Percentiles rank a stretch among this genome's conserved stretches.
These are phyloP conservation scores for Nomada goodeniana DNA, from an alignment of 2,888 invertebrate species.

Conservation along the genomic window DNA sequence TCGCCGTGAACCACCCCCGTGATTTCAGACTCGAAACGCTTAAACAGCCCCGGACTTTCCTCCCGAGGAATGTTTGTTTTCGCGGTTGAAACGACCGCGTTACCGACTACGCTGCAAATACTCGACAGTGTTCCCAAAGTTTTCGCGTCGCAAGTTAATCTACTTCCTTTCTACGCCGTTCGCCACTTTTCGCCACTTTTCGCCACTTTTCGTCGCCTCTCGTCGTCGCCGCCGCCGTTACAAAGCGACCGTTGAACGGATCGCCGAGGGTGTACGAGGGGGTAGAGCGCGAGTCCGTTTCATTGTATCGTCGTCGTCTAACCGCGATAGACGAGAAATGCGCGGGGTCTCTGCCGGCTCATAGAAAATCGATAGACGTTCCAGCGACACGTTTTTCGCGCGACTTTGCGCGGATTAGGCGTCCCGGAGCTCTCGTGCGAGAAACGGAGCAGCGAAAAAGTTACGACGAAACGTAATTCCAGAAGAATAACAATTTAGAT, in stretches of 20 bases:
- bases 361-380: neutral
- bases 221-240: too few species aligned
- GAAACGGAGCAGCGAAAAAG: neutral
- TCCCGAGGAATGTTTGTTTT: neutral
- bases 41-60: slow-evolving; percentile 10
- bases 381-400: neutral
- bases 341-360: neutral
- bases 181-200: neutral
- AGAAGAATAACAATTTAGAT: slow-evolving; percentile 20
- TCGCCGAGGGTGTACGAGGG: neutral
- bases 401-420: neutral
- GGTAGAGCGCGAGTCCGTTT: neutral
- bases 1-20: slow-evolving; percentile 31
- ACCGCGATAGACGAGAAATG: too few species aligned
- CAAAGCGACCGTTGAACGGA: too few species aligned
- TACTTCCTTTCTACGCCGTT: neutral
- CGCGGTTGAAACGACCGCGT: slow-evolving; percentile 11
- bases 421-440: neutral
- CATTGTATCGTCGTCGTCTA: too few species aligned
- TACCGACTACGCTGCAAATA: neutral
- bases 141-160: neutral
- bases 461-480: neutral
- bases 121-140: neutral
- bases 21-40: slow-evolving; percentile 58
- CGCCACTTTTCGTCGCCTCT: neutral